Conservation (phyloP, 64 coral and sea anemone genomes). For the Actinia tenebrosa region DNA sequence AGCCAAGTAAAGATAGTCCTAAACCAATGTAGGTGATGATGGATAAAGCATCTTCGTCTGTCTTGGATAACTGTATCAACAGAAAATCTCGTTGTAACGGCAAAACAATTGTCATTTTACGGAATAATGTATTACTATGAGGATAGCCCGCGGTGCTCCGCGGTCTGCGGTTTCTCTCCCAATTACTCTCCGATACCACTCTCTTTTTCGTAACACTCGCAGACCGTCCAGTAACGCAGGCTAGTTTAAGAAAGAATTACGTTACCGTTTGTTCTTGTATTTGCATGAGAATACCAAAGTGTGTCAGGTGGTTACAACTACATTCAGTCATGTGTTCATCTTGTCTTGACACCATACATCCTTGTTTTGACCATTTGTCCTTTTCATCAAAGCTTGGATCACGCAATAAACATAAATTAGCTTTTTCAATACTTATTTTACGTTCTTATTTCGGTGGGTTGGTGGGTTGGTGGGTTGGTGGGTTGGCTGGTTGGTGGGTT, state of each 20-base stretch:
- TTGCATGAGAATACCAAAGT: slow-evolving; percentile 53
- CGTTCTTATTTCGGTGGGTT: too few species aligned
- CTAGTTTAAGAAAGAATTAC: neutral
- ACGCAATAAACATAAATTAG: neutral
- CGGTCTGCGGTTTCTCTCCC: too few species aligned
- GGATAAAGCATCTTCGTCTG: neutral
- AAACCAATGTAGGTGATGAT: slow-evolving; percentile 43
- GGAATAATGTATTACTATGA: too few species aligned
- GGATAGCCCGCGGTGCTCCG: too few species aligned
- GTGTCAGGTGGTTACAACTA: slow-evolving; percentile 61
- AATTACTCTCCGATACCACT: too few species aligned
- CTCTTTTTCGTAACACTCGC: too few species aligned
- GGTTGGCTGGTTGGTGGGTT: too few species aligned
- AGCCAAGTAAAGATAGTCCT: slow-evolving; percentile 35
- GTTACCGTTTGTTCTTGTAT: slow-evolving; percentile 7
- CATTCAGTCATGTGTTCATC: neutral
- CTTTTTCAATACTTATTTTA: too few species aligned
- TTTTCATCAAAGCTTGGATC: neutral
- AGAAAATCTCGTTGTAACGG: neutral
- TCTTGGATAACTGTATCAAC: neutral
- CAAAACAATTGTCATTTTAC: too few species aligned
- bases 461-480: too few species aligned
- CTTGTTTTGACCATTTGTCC: neutral
- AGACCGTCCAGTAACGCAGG: too few species aligned
- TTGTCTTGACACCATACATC: neutral